phyloP scores from a whole-genome alignment of 2,797 vertebrate genomes.

The Percopsis omiscomaycus region DNA sequence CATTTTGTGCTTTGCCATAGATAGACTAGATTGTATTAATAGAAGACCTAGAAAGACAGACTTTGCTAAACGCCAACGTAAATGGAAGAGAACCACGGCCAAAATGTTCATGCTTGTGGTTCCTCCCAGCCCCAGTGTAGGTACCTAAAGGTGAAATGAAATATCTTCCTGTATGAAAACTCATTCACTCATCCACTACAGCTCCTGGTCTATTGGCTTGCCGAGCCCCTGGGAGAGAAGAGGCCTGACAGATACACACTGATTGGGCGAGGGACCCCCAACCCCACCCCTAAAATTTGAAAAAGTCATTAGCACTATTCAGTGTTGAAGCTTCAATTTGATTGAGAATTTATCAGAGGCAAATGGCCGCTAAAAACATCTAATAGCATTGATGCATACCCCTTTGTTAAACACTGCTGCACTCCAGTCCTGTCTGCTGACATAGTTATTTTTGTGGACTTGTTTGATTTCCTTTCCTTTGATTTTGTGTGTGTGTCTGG shows the following conservation, averaged over 20 bases:
- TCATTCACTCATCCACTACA: slow-evolving; percentile 72
- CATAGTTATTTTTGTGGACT: slow-evolving; percentile 65
- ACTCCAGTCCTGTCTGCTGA: slow-evolving; percentile 66
- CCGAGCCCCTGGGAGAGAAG: slow-evolving; percentile 64
- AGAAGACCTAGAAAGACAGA: too few relatives aligned
- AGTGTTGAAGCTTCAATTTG: slow-evolving; percentile 32
- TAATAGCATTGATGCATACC: slow-evolving; percentile 68
- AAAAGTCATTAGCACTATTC: slow-evolving; percentile 28
- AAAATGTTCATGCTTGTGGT: slow-evolving; percentile 23
- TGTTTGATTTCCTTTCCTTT: slow-evolving; percentile 61
- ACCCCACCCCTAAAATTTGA: slow-evolving; percentile 17
- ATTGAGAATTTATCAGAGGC: slow-evolving; percentile 54
- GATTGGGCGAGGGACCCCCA: slow-evolving; percentile 21
- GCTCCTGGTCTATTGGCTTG: slow-evolving; percentile 70
- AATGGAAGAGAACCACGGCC: neutral
- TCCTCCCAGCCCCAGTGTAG: slow-evolving; percentile 27
- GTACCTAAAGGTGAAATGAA: slow-evolving; percentile 58
- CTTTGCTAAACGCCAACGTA: too few relatives aligned
- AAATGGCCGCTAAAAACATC: slow-evolving; percentile 64
- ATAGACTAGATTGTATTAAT: too few relatives aligned
- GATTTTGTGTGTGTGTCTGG: slow-evolving; percentile 62
- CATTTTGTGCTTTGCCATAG: too few relatives aligned
- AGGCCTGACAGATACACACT: slow-evolving; percentile 42
- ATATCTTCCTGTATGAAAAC: slow-evolving; percentile 64
- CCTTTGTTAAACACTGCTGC: slow-evolving; percentile 68